phyloP scores from a whole-genome alignment of 2,888 invertebrate genomes.

The Bibio marci region DNA sequence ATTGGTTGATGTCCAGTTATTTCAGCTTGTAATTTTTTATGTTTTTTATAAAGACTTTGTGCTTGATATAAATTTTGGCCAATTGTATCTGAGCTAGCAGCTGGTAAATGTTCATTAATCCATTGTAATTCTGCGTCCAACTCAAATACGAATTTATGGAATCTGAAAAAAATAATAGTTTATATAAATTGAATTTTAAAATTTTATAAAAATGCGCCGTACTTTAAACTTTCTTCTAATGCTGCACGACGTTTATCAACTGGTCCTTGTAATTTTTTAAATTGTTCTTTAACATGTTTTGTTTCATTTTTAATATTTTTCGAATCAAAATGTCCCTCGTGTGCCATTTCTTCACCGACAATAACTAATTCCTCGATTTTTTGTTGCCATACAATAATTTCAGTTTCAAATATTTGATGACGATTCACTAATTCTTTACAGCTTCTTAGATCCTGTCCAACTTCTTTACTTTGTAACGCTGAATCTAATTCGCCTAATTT shows the following conservation, averaged over 20 bases:
- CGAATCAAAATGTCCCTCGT: conserved; percentile 90
- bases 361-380: conserved; percentile 61
- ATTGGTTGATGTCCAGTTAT: conserved; percentile 70
- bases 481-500: conserved; percentile 74
- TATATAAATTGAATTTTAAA: background rate
- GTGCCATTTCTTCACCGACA: conserved; percentile 77
- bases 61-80: conserved; percentile 84
- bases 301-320: conserved; percentile 67
- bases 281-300: conserved; percentile 49
- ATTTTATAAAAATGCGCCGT: conserved; percentile 5
- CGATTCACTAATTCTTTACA: conserved; percentile 82
- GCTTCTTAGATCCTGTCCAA: conserved; percentile 76
- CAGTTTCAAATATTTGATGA: conserved; percentile 76
- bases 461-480: conserved; percentile 60
- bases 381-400: conserved; percentile 67
- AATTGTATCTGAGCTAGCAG: conserved; percentile 54
- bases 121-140: conserved; percentile 86
- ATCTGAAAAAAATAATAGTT: conserved; percentile 21
- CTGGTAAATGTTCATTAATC: conserved; percentile 78
- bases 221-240: conserved; percentile 63
- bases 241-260: conserved; percentile 52
- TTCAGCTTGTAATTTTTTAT: conserved; percentile 82
- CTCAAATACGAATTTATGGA: conserved; percentile 88
- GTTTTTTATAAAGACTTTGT: conserved; percentile 81
- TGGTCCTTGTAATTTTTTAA: conserved; percentile 54